Evolutionary conservation across 2,113 vertebrate species (phyloP).

Genomic region (Echinops telfairi): DNA sequence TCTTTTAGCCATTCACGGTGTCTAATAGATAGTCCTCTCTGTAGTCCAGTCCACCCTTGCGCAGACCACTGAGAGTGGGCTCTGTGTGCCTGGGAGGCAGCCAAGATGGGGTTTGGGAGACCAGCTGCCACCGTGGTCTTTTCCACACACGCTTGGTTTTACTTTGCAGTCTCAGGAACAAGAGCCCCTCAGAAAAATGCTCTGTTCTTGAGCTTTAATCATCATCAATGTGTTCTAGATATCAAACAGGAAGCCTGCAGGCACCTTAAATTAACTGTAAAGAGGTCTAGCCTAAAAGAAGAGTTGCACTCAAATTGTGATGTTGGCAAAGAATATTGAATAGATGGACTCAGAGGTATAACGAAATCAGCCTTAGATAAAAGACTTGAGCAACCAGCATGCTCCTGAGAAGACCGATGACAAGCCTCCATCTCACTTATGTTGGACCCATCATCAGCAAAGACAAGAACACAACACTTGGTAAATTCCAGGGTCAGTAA

Average conservation of each 20-base stretch:
- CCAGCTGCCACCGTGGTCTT: too few species aligned
- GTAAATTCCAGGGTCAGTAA: neutral
- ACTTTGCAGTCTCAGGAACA: neutral
- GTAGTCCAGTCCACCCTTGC: neutral
- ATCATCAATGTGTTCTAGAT: neutral
- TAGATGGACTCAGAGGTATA: neutral
- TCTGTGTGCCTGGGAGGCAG: neutral
- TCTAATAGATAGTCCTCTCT: neutral
- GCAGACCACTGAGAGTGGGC: neutral
- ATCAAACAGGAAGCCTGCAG: neutral
- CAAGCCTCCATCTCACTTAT: neutral
- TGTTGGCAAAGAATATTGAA: neutral
- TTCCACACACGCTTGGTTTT: neutral
- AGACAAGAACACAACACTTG: neutral
- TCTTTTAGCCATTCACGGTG: neutral
- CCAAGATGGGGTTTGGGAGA: neutral
- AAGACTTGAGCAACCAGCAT: neutral
- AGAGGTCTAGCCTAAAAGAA: neutral
- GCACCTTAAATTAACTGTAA: neutral
- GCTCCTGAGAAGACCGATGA: neutral
- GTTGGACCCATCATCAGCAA: neutral
- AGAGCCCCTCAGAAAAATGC: neutral
- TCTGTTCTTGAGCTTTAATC: neutral
- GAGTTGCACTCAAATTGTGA: neutral
- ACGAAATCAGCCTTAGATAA: neutral